These are phyloP conservation scores for Mus minutoides DNA, from an alignment of 2,797 vertebrate species.

Conservation along the genomic window DNA sequence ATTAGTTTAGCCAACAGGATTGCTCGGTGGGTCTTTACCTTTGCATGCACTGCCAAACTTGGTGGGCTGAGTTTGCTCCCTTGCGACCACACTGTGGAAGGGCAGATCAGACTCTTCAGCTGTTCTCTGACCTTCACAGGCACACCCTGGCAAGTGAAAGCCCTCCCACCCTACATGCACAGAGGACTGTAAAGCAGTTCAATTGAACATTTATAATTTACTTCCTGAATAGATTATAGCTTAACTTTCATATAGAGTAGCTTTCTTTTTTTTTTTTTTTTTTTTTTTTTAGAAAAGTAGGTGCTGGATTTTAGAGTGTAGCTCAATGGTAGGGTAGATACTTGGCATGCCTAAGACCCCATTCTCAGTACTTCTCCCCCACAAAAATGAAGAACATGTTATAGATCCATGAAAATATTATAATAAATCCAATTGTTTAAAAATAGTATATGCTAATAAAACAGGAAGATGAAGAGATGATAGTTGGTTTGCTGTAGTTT, in stretches of 20 bases:
- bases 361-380: neutral
- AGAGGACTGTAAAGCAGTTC: neutral
- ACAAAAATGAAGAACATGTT: neutral
- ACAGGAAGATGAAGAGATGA: neutral
- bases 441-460: neutral
- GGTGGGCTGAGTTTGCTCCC: neutral
- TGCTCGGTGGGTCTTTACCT: neutral
- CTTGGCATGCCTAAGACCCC: neutral
- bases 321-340: neutral
- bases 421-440: neutral
- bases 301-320: neutral
- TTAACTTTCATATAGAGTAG: slow-evolving; percentile 1
- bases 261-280: neutral
- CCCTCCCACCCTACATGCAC: neutral
- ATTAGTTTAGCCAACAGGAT: neutral
- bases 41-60: neutral
- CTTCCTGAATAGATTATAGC: neutral
- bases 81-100: neutral
- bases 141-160: too few relatives aligned
- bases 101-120: neutral
- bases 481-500: neutral
- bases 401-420: neutral
- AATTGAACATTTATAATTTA: neutral
- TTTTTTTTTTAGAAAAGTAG: neutral
- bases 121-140: neutral